Conservation (phyloP, 2,113 vertebrate genomes). For the Sphaerodactylus townsendi region DNA sequence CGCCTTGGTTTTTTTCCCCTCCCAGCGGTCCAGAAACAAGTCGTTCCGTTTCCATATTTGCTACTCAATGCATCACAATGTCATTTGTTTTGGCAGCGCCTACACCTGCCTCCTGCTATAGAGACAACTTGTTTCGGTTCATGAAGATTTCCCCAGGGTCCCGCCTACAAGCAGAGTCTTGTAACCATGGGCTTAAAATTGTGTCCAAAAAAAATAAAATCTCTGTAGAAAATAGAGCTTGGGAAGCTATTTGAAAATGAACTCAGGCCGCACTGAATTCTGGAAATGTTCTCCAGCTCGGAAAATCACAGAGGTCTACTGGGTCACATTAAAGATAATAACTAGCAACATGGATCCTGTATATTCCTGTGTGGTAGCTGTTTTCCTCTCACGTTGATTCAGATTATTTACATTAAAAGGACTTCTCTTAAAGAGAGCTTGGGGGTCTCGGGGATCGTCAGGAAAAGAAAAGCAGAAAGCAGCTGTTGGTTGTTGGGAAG, state of each 20-base stretch:
- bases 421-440: constrained; percentile 40
- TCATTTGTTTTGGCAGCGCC: constrained; percentile 85
- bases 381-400: constrained; percentile 65
- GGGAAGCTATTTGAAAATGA: constrained; percentile 78
- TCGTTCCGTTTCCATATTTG: constrained; percentile 82
- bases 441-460: constrained; percentile 61
- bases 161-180: constrained; percentile 84
- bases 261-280: constrained; percentile 73
- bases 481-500: constrained; percentile 16
- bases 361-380: constrained; percentile 52
- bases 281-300: constrained; percentile 79
- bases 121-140: constrained; percentile 81
- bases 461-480: constrained; percentile 60
- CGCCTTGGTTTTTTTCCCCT: constrained; percentile 75
- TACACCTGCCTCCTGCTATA: constrained; percentile 86
- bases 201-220: constrained; percentile 84
- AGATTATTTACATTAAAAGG: constrained; percentile 12
- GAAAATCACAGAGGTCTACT: constrained; percentile 82
- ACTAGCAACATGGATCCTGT: constrained; percentile 75
- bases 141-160: constrained; percentile 87
- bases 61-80: constrained; percentile 88
- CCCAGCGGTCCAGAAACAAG: constrained; percentile 77
- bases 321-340: constrained; percentile 88
- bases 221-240: constrained; percentile 84
- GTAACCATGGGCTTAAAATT: constrained; percentile 91